Base-by-base conservation (phyloP, 2,888 invertebrate genomes). In the Microplitis deprimator region DNA sequence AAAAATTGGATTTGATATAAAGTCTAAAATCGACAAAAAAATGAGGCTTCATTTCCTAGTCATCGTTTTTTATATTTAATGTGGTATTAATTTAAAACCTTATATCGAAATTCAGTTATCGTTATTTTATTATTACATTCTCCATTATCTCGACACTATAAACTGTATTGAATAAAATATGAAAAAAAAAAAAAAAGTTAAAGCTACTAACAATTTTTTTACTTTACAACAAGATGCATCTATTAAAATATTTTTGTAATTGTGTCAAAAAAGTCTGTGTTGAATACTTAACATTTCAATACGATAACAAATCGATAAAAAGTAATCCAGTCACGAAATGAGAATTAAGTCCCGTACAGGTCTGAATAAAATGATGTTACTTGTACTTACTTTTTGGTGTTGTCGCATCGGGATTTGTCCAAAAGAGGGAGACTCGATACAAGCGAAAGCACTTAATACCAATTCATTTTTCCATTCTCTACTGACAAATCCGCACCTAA, bases 381-480 rank as follows among this genome's bases (percentile, higher is more conserved):
- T 73, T 29, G 29, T 29, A 50, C 59, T 67, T 16, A 38, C 29
- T 77, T 74, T 74, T 73, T 17, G 70, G 65, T 77, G 69, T 77
- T 60, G 41, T 68, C 69, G 73, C 40, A 70, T 70, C 59, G 71
- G 41, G 70, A 62, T 41, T 75, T n/a, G 60, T 64, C 73, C 16
- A n/a, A 60, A 20, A 62, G 41, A 40, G 41, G 16, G 65, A 60
- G 50, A 65, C 69, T 70, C 60, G 75, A 76, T 82, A 83, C 82
- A 81, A 81, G 81, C 79, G 80, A 81, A 83, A 82, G 80, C 82
- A 81, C 81, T 83, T 81, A 81, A 83, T 83, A 82, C 81, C 81
- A 82, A 83, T 83, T 83, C 81, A 83, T 82, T 83, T 82, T 83
- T 83, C 83, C 79, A 77, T 81, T 77, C 77, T 75, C 74, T 77